Evolutionary conservation across 2,797 vertebrate species (phyloP), one percentile per base, ranked within the genome.

Genomic region (Oophaga sylvatica): DNA sequence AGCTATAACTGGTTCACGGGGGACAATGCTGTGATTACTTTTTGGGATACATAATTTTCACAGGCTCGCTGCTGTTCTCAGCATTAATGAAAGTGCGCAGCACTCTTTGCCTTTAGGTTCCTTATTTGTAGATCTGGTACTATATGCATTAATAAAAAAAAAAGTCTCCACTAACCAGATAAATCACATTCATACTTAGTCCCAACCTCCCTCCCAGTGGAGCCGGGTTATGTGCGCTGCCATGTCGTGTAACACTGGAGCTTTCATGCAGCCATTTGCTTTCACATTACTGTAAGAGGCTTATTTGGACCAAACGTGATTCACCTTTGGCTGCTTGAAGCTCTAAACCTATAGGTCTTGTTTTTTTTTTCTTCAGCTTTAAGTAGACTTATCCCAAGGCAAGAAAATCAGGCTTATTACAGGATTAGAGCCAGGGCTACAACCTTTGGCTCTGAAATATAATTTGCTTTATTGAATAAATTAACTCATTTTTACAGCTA

Each of bases 381-480:
- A 17, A 78, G 76, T 19, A 85, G 62, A 35, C 17, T 19, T 82
- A 48, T 20, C 86, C 80, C 6, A 48, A 82, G 80, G 86, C 70
- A 17, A 67, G 19, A 1, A 75, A 81, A 87, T 75, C 68, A 53
- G 70, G 60, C 56, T 53, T 65, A 48, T 82, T 82, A 82, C 68
- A 70, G 79, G 76, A 86, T 86, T 80, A 68, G 41, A 35, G 20
- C 12, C 65, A 35, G 26, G 41, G 71, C 70, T 41, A 59, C 19
- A 22, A 60, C 57, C 29, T 41, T 19, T 26, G 22, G 3, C 5
- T 26, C 57, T 84, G 56, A 84, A 77, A 77, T 65, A 84, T 65
- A n/a, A 77, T 45, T 76, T 77, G 56, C 2, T 65, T 73, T 63
- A 63, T 48, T 63, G n/a, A 26, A 65, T 48, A 77, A 45, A 84